Conservation (phyloP, 2,888 invertebrate genomes). For the Tipula confusa region DNA sequence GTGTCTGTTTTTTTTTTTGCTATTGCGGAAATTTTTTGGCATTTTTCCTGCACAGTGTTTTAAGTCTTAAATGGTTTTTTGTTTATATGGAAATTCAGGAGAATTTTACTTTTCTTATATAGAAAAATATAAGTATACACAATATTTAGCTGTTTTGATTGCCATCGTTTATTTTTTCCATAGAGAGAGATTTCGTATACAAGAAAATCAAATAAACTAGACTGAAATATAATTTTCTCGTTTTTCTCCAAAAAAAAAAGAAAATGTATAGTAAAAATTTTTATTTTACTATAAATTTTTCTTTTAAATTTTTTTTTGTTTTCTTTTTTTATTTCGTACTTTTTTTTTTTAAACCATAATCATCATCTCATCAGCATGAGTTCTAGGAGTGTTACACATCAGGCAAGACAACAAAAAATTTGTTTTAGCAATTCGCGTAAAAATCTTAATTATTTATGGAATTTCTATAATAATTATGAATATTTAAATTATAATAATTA, state of each 20-base stretch:
- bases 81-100: neutral
- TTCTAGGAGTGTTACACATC: slow-evolving; percentile 12
- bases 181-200: neutral
- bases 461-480: neutral
- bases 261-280: neutral
- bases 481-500: slow-evolving; percentile 20
- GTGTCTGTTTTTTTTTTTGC: neutral
- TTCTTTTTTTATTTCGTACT: neutral
- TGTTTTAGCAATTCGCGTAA: neutral
- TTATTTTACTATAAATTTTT: slow-evolving; percentile 8
- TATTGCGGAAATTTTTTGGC: neutral
- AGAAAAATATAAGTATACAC: neutral
- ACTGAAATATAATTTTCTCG: neutral
- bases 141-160: slow-evolving; percentile 12
- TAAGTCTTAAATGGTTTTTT: neutral
- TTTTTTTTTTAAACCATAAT: neutral
- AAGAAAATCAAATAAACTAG: neutral
- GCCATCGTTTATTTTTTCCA: neutral
- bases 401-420: slow-evolving; percentile 3
- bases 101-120: neutral
- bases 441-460: neutral
- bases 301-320: neutral
- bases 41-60: neutral
- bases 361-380: slow-evolving; percentile 25
- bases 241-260: neutral